Evolutionary conservation across 2,888 invertebrate genomes (phyloP), one percentile per base, ranked within the genome.

Genomic region (Gymnocheta viridis): DNA sequence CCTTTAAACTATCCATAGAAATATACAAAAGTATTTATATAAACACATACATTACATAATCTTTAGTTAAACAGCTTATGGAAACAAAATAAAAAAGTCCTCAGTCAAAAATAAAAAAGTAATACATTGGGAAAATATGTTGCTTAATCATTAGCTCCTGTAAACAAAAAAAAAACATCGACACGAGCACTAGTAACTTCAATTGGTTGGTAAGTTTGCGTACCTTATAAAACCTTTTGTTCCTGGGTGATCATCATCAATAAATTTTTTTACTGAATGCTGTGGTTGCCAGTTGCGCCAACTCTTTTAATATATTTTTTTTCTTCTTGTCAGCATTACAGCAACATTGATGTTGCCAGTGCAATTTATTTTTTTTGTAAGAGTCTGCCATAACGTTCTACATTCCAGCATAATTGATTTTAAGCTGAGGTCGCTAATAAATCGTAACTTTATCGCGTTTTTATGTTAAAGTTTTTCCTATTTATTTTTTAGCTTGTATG

Each of bases 321-420:
- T 41, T 60, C n/a, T 44, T 12, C 22, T 29, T 81, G 72, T 80
- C 77, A 77, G 76, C 70, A 56, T 54, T 74, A 35, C 77, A 77
- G 47, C 51, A 67, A 67, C 70, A 41, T 62, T 64, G 22, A 60
- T 54, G 44, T 41, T 70, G 74, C 60, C n/a, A n/a, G 44, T 56
- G 14, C 41, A 44, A 4, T 49, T 22, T 76, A 22, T 2, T 66
- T 54, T 29, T 35, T 56, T 5, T 69, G 41, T 60, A 47, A n/a
- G 54, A 41, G 44, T 66, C 64, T 51, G 82, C 87, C 82, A 85
- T 86, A 87, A 86, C 88, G 90, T 89, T 90, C 90, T 89, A 89
- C 90, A 90, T 90, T 90, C 90, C 90, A 88, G 89, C 88, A 89
- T 90, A 90, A 90, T 90, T 90, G 90, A 90, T 90, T 90, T 90